phyloP scores from a whole-genome alignment of 1,140 invertebrate species.

The Macrobrachium nipponense region DNA sequence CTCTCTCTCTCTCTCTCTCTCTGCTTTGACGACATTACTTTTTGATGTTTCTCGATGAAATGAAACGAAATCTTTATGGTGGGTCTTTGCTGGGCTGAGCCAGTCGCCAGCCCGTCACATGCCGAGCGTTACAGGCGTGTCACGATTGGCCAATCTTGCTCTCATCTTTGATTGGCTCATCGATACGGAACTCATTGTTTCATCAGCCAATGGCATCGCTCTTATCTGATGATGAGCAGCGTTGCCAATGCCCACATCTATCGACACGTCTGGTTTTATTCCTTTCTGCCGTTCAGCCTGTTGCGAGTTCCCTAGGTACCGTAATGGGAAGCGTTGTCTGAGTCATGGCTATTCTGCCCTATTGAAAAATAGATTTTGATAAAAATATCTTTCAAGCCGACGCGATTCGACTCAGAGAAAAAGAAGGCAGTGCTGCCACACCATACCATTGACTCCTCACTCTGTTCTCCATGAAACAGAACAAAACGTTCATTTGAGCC shows the following conservation, averaged over 20 bases:
- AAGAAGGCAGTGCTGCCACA: too few species aligned
- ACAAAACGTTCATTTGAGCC: too few species aligned
- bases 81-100: conserved; percentile 15
- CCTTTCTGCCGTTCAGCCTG: neutral
- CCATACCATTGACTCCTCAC: too few species aligned
- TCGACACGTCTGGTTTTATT: neutral
- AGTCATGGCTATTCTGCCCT: too few species aligned
- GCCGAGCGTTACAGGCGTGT: conserved; percentile 49
- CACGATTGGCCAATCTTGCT: conserved; percentile 52
- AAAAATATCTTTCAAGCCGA: too few species aligned
- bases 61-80: neutral
- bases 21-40: neutral
- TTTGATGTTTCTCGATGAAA: neutral
- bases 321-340: neutral
- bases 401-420: too few species aligned
- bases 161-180: conserved; percentile 54
- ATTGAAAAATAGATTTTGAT: too few species aligned
- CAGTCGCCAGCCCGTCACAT: conserved; percentile 46
- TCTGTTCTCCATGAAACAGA: too few species aligned
- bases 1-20: too few species aligned
- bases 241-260: conserved; percentile 6
- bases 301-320: neutral
- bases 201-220: conserved; percentile 55
- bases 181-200: conserved; percentile 54
- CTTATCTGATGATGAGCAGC: conserved; percentile 48